Percentiles rank a stretch among this genome's conserved stretches.
Evolutionary conservation across 2,113 vertebrate genomes (phyloP).

Genomic region (Ailuropoda melanoleuca): DNA sequence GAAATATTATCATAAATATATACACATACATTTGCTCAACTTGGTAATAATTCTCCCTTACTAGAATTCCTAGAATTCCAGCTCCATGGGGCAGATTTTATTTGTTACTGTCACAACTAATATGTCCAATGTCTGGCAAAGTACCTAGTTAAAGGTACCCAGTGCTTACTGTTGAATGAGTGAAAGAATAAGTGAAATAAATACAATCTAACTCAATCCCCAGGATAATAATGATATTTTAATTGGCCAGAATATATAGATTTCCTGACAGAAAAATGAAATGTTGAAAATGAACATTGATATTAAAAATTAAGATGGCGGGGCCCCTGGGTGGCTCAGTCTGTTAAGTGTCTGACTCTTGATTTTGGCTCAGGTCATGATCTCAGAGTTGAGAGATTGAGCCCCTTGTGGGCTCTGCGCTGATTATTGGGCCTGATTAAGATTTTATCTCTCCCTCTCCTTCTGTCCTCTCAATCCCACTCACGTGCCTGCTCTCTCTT

Average conservation of each 20-base stretch:
- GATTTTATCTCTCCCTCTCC: not conserved
- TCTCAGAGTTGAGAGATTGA: not conserved
- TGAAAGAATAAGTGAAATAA: not conserved
- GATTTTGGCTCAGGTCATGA: not conserved
- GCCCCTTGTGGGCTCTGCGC: rapidly evolving
- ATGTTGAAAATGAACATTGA: not conserved
- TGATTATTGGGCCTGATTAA: not conserved
- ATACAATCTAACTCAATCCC: not conserved
- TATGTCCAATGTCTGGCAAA: not conserved
- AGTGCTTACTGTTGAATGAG: not conserved
- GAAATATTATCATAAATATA: not conserved
- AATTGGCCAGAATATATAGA: not conserved
- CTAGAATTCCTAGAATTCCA: not conserved
- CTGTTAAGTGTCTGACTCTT: not conserved
- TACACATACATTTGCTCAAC: not conserved
- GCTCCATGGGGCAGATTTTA: not conserved
- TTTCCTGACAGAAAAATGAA: not conserved
- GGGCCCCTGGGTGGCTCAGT: not conserved
- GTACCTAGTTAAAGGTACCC: not conserved
- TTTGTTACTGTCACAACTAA: not conserved
- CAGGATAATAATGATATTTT: not conserved
- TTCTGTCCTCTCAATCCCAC: not conserved
- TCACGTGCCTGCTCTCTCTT: not conserved
- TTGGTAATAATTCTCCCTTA: not conserved
- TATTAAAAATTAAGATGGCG: not conserved